Percentiles rank a stretch among this genome's conserved stretches.
phyloP scores from a whole-genome alignment of 2,888 invertebrate species.

The Pyralis farinalis region DNA sequence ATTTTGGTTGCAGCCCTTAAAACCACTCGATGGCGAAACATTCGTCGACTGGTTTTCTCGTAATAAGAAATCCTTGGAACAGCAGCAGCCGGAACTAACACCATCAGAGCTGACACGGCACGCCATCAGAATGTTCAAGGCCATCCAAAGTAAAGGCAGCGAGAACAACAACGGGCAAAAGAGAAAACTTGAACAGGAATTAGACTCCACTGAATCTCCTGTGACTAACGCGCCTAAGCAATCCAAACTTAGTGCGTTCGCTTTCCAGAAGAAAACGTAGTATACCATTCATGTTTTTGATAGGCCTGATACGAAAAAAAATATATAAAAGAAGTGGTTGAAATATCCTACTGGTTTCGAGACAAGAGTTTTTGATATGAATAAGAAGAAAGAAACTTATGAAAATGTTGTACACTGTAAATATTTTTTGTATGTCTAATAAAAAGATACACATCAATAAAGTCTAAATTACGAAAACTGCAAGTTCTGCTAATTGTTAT shows the following conservation, averaged over 20 bases:
- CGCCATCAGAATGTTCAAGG: conserved; percentile 76
- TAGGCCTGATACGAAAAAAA: no score
- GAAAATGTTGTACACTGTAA: no score
- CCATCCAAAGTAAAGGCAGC: conserved; percentile 38
- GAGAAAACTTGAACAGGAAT: conserved; percentile 56
- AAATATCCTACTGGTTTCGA: no score
- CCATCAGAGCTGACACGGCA: conserved; percentile 79
- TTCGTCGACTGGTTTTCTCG: conserved; percentile 83
- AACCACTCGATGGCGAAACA: conserved; percentile 63
- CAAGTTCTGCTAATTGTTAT: no score
- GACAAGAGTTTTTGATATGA: no score
- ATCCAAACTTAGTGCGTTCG: conserved; percentile 71
- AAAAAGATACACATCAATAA: no score
- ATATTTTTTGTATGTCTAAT: no score
- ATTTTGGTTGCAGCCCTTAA: conserved; percentile 53
- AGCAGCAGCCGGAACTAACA: conserved; percentile 76
- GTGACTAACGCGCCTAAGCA: conserved; percentile 60
- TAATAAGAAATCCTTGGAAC: conserved; percentile 77
- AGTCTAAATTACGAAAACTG: no score
- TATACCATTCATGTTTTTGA: not conserved
- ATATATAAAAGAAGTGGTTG: no score
- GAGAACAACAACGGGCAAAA: conserved; percentile 38
- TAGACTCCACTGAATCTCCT: conserved; percentile 33
- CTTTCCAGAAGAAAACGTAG: conserved; percentile 59
- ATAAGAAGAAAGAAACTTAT: no score